Conservation (phyloP, 2,113 vertebrate species). For the Uropsilus gracilis region DNA sequence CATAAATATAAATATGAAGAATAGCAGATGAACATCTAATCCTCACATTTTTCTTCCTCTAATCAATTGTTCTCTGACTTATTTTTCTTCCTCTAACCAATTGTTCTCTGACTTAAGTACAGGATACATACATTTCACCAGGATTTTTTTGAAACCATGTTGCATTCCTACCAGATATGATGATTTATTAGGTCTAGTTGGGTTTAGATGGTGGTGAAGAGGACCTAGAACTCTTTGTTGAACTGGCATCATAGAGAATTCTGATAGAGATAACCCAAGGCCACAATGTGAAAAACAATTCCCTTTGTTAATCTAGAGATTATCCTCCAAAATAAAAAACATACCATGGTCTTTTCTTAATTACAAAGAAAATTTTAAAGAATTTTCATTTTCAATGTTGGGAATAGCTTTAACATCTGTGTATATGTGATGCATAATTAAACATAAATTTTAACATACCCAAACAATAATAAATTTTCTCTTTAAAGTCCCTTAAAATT, state of each 20-base stretch:
- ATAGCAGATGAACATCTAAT: not conserved
- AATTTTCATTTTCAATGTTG: conserved; percentile 5
- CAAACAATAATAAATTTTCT: not conserved
- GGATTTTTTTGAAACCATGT: not conserved
- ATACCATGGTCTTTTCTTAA: not conserved
- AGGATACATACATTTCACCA: not conserved
- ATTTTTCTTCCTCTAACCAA: not conserved
- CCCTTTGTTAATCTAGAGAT: not conserved
- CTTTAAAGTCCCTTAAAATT: not conserved
- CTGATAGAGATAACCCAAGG: not conserved
- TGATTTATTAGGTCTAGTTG: not conserved
- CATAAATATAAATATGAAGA: not conserved
- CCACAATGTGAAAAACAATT: not conserved
- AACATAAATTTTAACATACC: not conserved
- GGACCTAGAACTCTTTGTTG: not conserved
- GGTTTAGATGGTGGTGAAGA: not conserved
- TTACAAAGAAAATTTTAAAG: conserved; percentile 18
- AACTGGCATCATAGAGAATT: not conserved
- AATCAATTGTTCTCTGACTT: not conserved
- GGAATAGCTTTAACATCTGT: conserved; percentile 19
- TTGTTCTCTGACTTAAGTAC: not conserved
- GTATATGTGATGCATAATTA: not conserved
- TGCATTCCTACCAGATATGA: not conserved
- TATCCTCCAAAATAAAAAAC: not conserved
- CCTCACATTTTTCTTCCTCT: not conserved